phyloP scores from a whole-genome alignment of 1,140 invertebrate genomes.

The Neodiprion virginianus region DNA sequence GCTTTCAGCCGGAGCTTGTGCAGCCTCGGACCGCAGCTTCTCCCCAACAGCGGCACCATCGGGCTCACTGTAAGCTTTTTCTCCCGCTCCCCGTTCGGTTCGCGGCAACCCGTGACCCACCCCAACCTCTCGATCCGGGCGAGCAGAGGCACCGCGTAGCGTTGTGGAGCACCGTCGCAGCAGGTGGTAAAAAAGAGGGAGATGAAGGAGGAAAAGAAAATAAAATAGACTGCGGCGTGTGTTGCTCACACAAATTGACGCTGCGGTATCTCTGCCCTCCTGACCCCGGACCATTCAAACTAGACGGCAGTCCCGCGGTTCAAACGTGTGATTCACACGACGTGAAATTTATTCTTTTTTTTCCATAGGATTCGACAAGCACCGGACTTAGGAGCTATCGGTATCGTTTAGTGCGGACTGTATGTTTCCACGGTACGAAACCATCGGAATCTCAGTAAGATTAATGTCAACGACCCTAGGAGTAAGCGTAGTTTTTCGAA shows the following conservation, averaged over 20 bases:
- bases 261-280: no score
- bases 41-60: not conserved
- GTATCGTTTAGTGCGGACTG: no score
- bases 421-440: no score
- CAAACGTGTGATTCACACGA: no score
- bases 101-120: not conserved
- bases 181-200: not conserved
- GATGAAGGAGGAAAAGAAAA: not conserved
- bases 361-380: no score
- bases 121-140: not conserved
- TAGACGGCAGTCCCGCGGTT: no score
- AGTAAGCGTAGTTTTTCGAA: no score
- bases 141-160: not conserved
- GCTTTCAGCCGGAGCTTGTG: not conserved
- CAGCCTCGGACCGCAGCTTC: not conserved
- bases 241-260: not conserved
- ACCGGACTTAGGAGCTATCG: no score
- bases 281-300: no score
- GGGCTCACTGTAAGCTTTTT: not conserved
- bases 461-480: no score
- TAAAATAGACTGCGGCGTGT: not conserved
- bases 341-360: no score
- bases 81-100: constrained; percentile 9
- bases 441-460: no score
- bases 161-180: not conserved